A percentile compares a stretch with the other conserved stretches of the same genome.
Evolutionary conservation across 1,140 invertebrate species (phyloP).

Genomic region (Periplaneta americana): DNA sequence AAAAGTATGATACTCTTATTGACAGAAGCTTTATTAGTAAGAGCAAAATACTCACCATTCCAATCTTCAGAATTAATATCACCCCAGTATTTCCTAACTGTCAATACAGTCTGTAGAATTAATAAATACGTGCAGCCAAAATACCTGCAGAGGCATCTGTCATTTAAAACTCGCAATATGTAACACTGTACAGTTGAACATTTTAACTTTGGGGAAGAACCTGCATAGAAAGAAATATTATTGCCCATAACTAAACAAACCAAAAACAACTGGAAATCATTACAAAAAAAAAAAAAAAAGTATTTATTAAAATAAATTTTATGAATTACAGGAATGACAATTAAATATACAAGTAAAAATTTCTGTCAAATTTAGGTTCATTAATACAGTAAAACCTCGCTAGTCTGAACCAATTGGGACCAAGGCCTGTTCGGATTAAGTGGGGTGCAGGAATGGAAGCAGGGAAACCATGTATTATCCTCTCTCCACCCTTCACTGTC

Average conservation of each 20-base stretch:
- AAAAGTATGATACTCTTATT: too few relatives aligned
- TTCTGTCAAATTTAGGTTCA: not conserved
- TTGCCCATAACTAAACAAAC: not conserved
- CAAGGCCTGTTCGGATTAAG: too few relatives aligned
- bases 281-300: not conserved
- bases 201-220: not conserved
- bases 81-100: conserved; percentile 3
- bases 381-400: not conserved
- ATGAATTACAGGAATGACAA: not conserved
- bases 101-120: not conserved
- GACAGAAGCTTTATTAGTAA: not conserved
- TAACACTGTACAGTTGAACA: not conserved
- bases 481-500: too few relatives aligned
- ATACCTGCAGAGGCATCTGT: not conserved
- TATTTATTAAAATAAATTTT: not conserved
- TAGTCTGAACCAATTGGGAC: too few relatives aligned
- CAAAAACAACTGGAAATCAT: not conserved
- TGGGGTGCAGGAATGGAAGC: too few relatives aligned
- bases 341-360: not conserved
- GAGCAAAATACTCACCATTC: not conserved
- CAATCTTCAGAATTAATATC: not conserved
- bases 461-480: too few relatives aligned
- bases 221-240: not conserved
- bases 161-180: not conserved
- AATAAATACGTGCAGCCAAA: not conserved